These are phyloP conservation scores for Sebastes melanostomus DNA, from an alignment of 2,797 vertebrate species.

Conservation along the genomic window DNA sequence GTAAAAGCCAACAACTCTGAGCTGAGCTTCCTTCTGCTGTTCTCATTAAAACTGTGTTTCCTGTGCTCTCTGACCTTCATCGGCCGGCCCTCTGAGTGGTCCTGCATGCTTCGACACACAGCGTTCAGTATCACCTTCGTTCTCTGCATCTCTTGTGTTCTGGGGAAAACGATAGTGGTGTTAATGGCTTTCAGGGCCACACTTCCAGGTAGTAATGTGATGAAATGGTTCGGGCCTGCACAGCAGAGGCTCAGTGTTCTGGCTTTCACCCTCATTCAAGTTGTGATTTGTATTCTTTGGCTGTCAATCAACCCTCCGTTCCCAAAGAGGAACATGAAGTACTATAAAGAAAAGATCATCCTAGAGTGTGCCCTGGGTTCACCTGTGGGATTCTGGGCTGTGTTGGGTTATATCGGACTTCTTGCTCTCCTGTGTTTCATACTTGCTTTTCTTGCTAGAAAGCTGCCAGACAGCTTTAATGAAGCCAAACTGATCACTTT, in stretches of 20 bases:
- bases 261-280: constrained; percentile 65
- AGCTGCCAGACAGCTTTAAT: constrained; percentile 65
- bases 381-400: constrained; percentile 61
- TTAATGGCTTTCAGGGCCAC: constrained; percentile 74
- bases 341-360: constrained; percentile 66
- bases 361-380: constrained; percentile 68
- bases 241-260: constrained; percentile 68
- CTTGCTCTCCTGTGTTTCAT: constrained; percentile 64
- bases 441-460: constrained; percentile 64
- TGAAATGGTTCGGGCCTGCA: constrained; percentile 70
- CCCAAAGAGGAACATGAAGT: constrained; percentile 55
- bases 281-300: constrained; percentile 67
- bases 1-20: constrained; percentile 74
- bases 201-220: constrained; percentile 61
- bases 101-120: constrained; percentile 75
- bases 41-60: constrained; percentile 74
- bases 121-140: constrained; percentile 76
- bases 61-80: constrained; percentile 75
- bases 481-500: constrained; percentile 70
- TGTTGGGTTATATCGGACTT: constrained; percentile 64
- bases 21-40: constrained; percentile 72
- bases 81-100: constrained; percentile 70
- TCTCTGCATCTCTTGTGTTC: constrained; percentile 74
- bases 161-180: constrained; percentile 76
- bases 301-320: constrained; percentile 57